Evolutionary conservation across 2,888 invertebrate genomes (phyloP), one percentile per base, ranked within the genome.

Genomic region (Latheticus oryzae): DNA sequence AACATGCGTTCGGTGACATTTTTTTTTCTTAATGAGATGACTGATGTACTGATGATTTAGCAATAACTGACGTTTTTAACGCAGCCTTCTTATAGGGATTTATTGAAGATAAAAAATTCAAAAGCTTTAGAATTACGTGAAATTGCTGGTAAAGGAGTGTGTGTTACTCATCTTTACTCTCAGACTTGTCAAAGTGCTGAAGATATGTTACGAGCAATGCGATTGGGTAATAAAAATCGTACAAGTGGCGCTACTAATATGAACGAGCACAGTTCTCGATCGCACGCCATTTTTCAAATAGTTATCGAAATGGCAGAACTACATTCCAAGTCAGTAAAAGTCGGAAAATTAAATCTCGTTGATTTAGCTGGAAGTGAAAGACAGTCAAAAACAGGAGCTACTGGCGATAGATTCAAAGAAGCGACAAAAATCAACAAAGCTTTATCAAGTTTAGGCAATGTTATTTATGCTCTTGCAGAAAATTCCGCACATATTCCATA

Each of bases 351-450:
- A 70, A 99, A 99, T 82, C 83, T 99, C 61, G 96, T 99, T 32
- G 99, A 99, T 84, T 83, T 99, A 75, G 99, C 99, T 23, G 99
- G 99, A 37, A 96, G 96, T 79, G 99, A 99, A 81, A 85, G 97
- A 30, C 97, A 98, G 79, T 88, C 91, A 53, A 99, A 99, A 82
- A 96, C 97, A 3, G 95, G 95, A 50, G 92, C 98, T n/a, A 88
- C 89, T 9, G 96, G 95, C 1, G 93, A 95, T 67, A 84, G 97
- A 38, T 83, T 97, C 58, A 93, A 95, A 68, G 98, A 98, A 81
- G 97, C 97, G 1, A 93, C 95, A 64, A 96, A 98, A 81, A 98
- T 98, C 74, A 98, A 98, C 82, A 85, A 97, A 76, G 96, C 97
- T 24, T 83, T 99, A 5, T 96, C 97, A 37, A 95, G 97, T n/a